phyloP scores from a whole-genome alignment of 2,888 invertebrate species.

The Sthenelais limicola region DNA sequence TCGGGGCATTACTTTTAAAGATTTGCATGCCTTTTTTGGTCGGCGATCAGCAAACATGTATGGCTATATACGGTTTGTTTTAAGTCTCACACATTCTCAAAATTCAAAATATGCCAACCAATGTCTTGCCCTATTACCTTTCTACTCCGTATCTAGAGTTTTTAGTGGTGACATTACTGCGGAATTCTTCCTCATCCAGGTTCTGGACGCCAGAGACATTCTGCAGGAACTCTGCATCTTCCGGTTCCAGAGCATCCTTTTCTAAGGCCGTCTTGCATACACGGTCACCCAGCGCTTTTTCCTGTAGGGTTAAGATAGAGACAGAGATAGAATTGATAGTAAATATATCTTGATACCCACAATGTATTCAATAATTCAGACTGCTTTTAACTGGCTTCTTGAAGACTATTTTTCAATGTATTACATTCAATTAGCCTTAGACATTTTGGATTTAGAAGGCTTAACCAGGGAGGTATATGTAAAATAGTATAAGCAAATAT shows the following conservation, averaged over 20 bases:
- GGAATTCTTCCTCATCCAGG: not conserved
- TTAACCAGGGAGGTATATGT: not conserved
- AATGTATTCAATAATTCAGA: no score
- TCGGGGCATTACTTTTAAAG: no score
- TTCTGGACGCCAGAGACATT: not conserved
- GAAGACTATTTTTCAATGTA: no score
- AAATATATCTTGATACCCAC: no score
- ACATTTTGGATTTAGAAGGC: not conserved
- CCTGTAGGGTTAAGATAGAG: no score
- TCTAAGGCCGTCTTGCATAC: constrained; percentile 8
- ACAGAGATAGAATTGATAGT: not conserved
- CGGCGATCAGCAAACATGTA: no score
- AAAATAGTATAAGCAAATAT: not conserved
- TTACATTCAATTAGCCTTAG: not conserved
- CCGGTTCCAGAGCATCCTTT: constrained; percentile 19
- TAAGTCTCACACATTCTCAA: no score
- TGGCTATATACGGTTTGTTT: no score
- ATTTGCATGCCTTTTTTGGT: no score
- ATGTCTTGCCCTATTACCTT: constrained; percentile 21
- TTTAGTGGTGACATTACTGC: not conserved
- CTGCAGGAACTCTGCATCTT: constrained; percentile 23
- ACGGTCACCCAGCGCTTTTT: not conserved
- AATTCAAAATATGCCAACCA: no score
- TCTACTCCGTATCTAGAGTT: constrained; percentile 27
- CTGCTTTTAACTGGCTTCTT: no score